These are phyloP conservation scores for Calameuta idolon DNA, from an alignment of 2,888 invertebrate genomes.

Conservation along the genomic window DNA sequence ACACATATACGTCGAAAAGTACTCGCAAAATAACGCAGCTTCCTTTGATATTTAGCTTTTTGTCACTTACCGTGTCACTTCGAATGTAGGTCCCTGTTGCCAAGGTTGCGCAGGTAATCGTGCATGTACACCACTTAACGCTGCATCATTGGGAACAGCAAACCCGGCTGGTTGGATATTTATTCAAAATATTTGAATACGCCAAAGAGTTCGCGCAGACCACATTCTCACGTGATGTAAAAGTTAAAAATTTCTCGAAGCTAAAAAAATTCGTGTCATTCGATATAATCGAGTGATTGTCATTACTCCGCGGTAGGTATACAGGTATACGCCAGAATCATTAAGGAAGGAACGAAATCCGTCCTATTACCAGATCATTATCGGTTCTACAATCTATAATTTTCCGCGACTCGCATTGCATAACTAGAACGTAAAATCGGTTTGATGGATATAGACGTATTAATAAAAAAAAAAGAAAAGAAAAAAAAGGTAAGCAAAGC, in stretches of 20 bases:
- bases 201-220: neutral
- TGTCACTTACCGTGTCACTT: too few relatives aligned
- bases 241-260: neutral
- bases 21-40: neutral
- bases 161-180: too few relatives aligned
- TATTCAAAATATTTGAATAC: too few relatives aligned
- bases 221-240: neutral
- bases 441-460: neutral
- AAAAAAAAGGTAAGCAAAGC: neutral
- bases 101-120: too few relatives aligned
- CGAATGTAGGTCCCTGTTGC: too few relatives aligned
- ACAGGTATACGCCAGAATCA: neutral
- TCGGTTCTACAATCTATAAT: neutral
- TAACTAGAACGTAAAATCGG: neutral
- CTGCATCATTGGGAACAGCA: too few relatives aligned
- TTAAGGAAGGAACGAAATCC: neutral
- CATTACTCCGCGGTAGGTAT: neutral
- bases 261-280: neutral
- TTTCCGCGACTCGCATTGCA: neutral
- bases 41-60: neutral
- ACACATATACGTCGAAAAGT: neutral
- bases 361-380: neutral
- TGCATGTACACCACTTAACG: too few relatives aligned
- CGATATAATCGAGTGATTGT: neutral
- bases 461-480: neutral